Evolutionary conservation across 2,797 vertebrate genomes (phyloP).

Genomic region (Lacerta viridis): DNA sequence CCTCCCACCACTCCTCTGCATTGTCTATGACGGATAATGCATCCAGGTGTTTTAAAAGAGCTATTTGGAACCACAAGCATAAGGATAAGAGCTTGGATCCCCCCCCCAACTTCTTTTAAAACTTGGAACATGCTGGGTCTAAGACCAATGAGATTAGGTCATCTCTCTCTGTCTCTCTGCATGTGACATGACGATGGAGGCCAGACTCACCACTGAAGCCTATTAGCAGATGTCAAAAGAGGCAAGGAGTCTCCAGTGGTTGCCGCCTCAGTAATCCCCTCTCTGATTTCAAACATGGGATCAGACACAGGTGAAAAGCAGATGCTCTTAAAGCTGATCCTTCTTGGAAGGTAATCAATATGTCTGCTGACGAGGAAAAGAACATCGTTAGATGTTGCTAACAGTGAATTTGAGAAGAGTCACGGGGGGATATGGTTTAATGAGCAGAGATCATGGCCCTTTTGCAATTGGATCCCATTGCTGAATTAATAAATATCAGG

Average conservation of each 20-base stretch:
- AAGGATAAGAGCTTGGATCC: not conserved
- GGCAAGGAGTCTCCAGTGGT: not conserved
- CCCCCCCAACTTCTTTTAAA: not conserved
- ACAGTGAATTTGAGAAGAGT: not conserved
- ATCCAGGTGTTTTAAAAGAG: not conserved
- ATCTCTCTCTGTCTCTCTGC: not conserved
- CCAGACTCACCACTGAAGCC: not conserved
- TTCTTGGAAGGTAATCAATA: slow-evolving; percentile 16
- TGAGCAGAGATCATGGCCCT: not conserved
- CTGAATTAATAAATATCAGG: not conserved
- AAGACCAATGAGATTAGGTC: not conserved
- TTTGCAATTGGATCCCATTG: not conserved
- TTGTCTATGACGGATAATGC: no score
- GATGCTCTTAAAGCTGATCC: slow-evolving; percentile 10
- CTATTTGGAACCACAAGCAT: not conserved
- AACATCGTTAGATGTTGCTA: not conserved
- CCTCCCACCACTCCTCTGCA: no score
- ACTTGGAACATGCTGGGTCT: no score
- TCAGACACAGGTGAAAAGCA: not conserved
- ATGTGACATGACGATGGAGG: not conserved
- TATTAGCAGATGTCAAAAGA: not conserved
- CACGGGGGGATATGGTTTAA: not conserved
- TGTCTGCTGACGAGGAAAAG: not conserved
- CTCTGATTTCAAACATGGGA: slow-evolving; percentile 8
- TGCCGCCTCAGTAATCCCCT: not conserved